phyloP scores from a whole-genome alignment of 2,797 vertebrate genomes.

The Periophthalmus magnuspinnatus region DNA sequence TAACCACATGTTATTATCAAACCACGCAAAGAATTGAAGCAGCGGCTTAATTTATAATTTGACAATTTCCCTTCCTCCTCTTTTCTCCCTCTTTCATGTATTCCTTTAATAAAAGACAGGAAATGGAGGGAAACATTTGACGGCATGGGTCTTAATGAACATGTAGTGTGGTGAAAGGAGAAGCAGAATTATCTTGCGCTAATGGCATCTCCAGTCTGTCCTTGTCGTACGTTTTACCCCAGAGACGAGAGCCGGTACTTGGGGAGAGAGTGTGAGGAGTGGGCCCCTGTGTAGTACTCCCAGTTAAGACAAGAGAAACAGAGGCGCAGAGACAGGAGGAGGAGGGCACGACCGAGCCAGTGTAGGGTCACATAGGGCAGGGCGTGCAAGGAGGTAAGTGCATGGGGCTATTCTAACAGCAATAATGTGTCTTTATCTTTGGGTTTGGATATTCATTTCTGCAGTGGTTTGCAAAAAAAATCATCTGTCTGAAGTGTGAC shows the following conservation, averaged over 20 bases:
- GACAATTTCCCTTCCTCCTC: constrained; percentile 75
- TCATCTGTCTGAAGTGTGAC: too few species aligned
- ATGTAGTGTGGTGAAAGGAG: constrained; percentile 46
- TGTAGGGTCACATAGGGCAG: constrained; percentile 46
- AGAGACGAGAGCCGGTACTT: constrained; percentile 45
- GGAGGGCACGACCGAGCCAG: constrained; percentile 30
- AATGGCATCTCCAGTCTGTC: constrained; percentile 61
- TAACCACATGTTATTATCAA: constrained; percentile 82
- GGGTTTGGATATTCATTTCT: too few species aligned
- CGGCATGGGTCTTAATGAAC: constrained; percentile 72
- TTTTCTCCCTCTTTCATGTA: constrained; percentile 62
- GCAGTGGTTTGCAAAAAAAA: too few species aligned
- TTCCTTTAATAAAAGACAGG: constrained; percentile 58
- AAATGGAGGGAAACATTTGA: constrained; percentile 72
- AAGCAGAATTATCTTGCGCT: constrained; percentile 56
- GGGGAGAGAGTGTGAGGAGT: constrained; percentile 29
- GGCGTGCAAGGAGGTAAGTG: background rate
- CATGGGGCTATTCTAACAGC: background rate
- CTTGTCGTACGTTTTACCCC: constrained; percentile 29
- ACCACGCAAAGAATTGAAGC: constrained; percentile 83
- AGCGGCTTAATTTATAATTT: constrained; percentile 81
- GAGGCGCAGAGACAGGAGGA: constrained; percentile 42
- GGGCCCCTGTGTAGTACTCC: constrained; percentile 30
- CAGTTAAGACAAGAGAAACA: constrained; percentile 55
- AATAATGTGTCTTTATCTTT: too few species aligned